Evolutionary conservation across 2,113 vertebrate species (phyloP).

Genomic region (Ondatra zibethicus): DNA sequence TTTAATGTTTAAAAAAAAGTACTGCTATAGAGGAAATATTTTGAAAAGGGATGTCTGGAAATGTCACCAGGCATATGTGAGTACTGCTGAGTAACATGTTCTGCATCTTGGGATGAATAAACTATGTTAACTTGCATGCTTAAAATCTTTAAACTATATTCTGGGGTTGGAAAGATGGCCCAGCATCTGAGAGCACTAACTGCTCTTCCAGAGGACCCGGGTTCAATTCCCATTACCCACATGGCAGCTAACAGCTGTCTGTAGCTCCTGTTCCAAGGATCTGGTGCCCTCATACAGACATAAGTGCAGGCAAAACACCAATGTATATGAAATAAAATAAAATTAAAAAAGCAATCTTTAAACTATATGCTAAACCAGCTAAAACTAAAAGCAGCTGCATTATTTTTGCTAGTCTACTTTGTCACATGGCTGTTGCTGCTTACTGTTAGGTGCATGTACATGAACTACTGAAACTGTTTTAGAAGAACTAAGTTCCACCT

Average conservation of each 20-base stretch:
- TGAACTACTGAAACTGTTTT: not conserved
- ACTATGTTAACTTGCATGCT: not conserved
- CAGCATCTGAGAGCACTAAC: not conserved
- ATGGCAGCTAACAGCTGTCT: not conserved
- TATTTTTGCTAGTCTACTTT: not conserved
- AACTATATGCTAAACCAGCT: constrained; percentile 11
- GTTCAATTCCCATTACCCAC: not conserved
- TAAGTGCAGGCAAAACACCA: not conserved
- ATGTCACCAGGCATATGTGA: not conserved
- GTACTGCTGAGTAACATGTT: not conserved
- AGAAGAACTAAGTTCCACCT: not conserved
- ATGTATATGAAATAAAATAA: not conserved
- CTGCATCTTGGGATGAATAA: not conserved
- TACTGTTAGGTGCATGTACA: not conserved
- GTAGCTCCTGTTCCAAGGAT: not conserved
- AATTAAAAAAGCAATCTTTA: not conserved
- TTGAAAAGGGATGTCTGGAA: not conserved
- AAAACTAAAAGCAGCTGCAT: not conserved
- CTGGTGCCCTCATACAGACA: not conserved
- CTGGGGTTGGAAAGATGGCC: not conserved
- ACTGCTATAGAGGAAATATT: not conserved
- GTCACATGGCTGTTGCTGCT: not conserved
- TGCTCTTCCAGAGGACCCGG: not conserved
- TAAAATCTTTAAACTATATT: constrained; percentile 29
- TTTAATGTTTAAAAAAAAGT: not conserved